These are phyloP conservation scores for Macrobrachium rosenbergii DNA, from an alignment of 1,140 invertebrate species.

Conservation along the genomic window DNA sequence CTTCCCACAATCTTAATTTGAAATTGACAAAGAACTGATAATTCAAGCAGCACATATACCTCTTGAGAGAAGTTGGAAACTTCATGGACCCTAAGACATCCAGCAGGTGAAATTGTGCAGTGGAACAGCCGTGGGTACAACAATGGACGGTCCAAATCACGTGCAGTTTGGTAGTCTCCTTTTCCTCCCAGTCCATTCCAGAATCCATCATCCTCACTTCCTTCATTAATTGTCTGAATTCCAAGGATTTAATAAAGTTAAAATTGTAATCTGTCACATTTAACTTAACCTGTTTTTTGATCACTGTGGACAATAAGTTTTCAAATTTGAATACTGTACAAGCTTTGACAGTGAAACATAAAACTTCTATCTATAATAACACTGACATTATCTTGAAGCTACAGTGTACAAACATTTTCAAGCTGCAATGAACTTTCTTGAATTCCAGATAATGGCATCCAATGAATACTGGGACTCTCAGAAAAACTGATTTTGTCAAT, in stretches of 20 bases:
- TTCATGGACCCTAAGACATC: conserved; percentile 69
- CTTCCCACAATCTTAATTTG: too few species aligned
- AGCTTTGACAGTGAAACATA: too few species aligned
- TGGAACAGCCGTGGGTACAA: conserved; percentile 66
- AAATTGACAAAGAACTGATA: neutral
- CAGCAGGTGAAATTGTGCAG: conserved; percentile 66
- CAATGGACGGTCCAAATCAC: conserved; percentile 64
- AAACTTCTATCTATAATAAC: too few species aligned
- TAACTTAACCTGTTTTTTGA: too few species aligned
- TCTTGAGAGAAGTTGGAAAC: conserved; percentile 70
- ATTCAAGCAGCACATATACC: conserved; percentile 63
- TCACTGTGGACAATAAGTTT: too few species aligned
- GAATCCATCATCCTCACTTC: conserved; percentile 81
- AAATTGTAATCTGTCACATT: neutral
- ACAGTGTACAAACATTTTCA: too few species aligned
- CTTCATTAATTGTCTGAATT: conserved; percentile 75
- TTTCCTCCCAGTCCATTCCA: conserved; percentile 80
- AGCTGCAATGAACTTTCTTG: too few species aligned
- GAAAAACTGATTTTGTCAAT: too few species aligned
- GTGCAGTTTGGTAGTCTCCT: conserved; percentile 63
- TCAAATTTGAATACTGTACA: too few species aligned
- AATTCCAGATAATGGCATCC: neutral
- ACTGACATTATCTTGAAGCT: too few species aligned
- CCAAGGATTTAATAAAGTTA: neutral
- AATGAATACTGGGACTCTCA: neutral